Base-by-base conservation (phyloP, 2,797 vertebrate species). In the Notolepis coatsorum region DNA sequence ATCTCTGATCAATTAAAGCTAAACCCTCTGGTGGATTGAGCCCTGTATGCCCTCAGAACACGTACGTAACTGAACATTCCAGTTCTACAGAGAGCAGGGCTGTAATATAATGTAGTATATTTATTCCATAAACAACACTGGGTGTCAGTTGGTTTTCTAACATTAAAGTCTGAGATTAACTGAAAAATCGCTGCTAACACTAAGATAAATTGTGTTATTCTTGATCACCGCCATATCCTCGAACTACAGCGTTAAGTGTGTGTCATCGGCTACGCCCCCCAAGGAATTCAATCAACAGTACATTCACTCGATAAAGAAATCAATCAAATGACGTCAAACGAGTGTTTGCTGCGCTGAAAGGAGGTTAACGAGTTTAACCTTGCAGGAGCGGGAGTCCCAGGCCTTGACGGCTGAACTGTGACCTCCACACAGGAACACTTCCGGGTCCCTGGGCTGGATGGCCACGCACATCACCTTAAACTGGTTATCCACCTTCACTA, bases 331-430 rank as follows among this genome's bases (percentile, higher is more conserved):
- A 3, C 68, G 67, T 70, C 47, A 49, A 75, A 66, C 60, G 69
- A 75, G 65, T 69, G 46, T 65, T 67, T 61, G 51, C 79, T 73
- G 33, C 21, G 33, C 49, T 50, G 49, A 10, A 25, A 46, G 52
- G 57, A 72, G 72, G 80, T 69, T 74, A 77, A 86, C 75, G 49
- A 67, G 56, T 62, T 68, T 84, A 59, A 93, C 98, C 96, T 98
- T 96, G 80, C 91, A 77, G 50, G 84, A 91, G 77, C 98, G 94
- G 37, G 91, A 61, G 81, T 99, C 97, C 96, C 96, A 98, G 6
- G 98, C 95, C 75, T 94, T 96, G 82, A 98, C 92, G 69, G 86
- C 88, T 0, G 96, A 79, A 79, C 96, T 95, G 91, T 97, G 95
- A 9, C 98, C 98, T 53, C 95, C 98, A 33, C 95, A 96, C 67